Evolutionary conservation across 2,888 invertebrate genomes (phyloP), one percentile per base, ranked within the genome.

Genomic region (Icerya purchasi): DNA sequence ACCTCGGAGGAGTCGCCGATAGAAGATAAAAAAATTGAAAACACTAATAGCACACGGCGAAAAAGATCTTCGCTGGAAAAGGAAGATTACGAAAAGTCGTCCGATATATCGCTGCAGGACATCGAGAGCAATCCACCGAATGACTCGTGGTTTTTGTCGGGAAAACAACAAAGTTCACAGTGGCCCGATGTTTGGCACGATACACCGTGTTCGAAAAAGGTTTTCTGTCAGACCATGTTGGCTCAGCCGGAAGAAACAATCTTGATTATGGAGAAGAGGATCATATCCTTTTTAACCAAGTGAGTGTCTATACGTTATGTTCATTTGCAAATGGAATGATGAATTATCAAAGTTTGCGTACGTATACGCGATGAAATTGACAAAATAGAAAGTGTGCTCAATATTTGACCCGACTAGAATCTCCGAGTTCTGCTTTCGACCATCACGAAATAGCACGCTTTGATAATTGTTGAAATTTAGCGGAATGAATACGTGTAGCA

Each of bases 251-350:
- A 79, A 1, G 84, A 86, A 68, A 81, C 83, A 24, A 73, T 81
- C 62, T 77, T 80, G 64, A 74, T 81, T 53, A 85, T 85, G 84
- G 85, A 86, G 73, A 86, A 86, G 73, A 83, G 83, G 70, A 85
- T 86, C 82, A 79, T 80, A 67, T 78, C 80, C 56, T 75, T 84
- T 67, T 72, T 85, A 59, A 76, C 78, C 69, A 76, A 80, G 86
- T 86, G 73, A 84, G 84, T 82, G 71, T 23, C 3, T 57, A n/a
- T n/a, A n/a, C n/a, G n/a, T n/a, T n/a, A n/a, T n/a, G n/a, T n/a
- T n/a, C n/a, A n/a, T n/a, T n/a, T n/a, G n/a, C n/a, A n/a, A n/a
- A n/a, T n/a, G n/a, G n/a, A n/a, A n/a, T n/a, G n/a, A n/a, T n/a
- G n/a, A n/a, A n/a, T n/a, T n/a, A n/a, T n/a, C n/a, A n/a, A n/a